phyloP scores from a whole-genome alignment of 2,797 vertebrate species.

The Gallirallus australis region DNA sequence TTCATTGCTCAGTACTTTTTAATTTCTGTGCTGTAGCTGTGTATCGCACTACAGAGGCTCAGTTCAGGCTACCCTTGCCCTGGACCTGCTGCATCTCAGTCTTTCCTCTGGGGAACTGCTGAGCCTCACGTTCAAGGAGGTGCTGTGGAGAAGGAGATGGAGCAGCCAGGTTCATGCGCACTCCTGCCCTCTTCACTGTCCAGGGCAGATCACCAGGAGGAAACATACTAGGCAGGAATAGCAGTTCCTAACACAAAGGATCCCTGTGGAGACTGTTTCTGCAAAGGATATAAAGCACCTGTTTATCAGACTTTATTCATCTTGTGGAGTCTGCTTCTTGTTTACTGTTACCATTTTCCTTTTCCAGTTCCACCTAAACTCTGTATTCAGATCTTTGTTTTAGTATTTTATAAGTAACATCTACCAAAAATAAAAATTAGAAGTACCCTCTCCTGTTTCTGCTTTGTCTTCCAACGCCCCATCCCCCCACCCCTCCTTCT shows the following conservation, averaged over 20 bases:
- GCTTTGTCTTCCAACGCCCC: background rate
- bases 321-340: background rate
- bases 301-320: background rate
- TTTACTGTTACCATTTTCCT: background rate
- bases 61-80: background rate
- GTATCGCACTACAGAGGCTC: background rate
- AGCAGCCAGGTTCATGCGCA: background rate
- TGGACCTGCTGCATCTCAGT: background rate
- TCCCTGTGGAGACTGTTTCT: background rate
- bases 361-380: background rate
- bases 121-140: background rate
- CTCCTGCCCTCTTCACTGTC: background rate
- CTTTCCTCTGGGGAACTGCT: background rate
- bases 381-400: background rate
- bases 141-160: background rate
- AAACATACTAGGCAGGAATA: background rate
- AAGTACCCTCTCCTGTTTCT: background rate
- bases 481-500: background rate
- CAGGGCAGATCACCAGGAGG: background rate
- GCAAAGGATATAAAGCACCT: background rate
- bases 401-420: background rate
- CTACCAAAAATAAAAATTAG: background rate
- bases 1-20: background rate
- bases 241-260: background rate
- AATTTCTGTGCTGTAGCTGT: background rate